phyloP scores from a whole-genome alignment of 2,797 vertebrate genomes.

The Pangasius krempfi region DNA sequence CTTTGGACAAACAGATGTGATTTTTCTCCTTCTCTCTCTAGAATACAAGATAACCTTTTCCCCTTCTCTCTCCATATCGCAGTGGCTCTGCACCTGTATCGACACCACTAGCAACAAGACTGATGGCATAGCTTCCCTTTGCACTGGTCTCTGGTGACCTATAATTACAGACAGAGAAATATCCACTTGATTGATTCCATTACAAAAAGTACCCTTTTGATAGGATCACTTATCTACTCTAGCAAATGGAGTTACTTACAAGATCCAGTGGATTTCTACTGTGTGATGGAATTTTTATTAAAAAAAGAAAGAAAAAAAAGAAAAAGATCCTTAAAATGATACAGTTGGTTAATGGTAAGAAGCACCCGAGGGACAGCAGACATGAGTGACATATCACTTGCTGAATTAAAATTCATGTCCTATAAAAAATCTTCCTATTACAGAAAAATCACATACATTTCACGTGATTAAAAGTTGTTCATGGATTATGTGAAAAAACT shows the following conservation, averaged over 20 bases:
- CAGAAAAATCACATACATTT: not conserved
- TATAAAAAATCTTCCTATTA: not conserved
- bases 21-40: constrained; percentile 61
- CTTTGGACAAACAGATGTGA: constrained; percentile 83
- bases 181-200: constrained; percentile 56
- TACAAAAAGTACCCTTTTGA: constrained; percentile 33
- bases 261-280: not conserved
- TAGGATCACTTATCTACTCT: constrained; percentile 30
- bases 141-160: constrained; percentile 52
- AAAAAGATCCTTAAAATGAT: not conserved
- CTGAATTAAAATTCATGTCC: not conserved
- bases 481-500: not conserved
- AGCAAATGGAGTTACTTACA: constrained; percentile 4
- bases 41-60: constrained; percentile 78
- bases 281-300: not conserved
- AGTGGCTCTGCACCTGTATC: constrained; percentile 75
- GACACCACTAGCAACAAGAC: constrained; percentile 51
- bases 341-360: not conserved
- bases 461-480: not conserved
- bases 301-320: not conserved
- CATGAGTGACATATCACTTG: not conserved
- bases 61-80: constrained; percentile 53
- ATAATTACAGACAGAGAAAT: constrained; percentile 51
- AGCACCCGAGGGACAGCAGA: not conserved
- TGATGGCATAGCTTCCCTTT: constrained; percentile 50